These are phyloP conservation scores for Ailurus styani DNA, from an alignment of 2,113 vertebrate genomes.

Conservation along the genomic window DNA sequence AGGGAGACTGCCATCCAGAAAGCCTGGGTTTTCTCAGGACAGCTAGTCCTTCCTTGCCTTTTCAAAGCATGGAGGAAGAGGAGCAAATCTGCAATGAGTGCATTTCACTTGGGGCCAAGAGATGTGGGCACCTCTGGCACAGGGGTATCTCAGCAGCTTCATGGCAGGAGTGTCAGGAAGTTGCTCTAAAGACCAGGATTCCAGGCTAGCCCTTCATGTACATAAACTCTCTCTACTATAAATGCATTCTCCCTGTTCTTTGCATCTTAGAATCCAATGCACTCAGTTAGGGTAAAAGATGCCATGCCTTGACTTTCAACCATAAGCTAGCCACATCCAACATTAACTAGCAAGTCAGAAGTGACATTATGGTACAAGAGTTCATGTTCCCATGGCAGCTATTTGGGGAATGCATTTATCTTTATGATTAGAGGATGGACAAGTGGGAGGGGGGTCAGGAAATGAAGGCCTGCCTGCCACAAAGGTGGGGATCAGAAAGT, in stretches of 20 bases:
- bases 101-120: not conserved
- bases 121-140: too few relatives aligned
- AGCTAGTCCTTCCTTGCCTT: too few relatives aligned
- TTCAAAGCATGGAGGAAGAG: not conserved
- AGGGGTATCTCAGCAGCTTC: not conserved
- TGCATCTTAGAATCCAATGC: not conserved
- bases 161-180: not conserved
- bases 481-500: not conserved
- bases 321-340: not conserved
- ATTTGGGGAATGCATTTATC: not conserved
- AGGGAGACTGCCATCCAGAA: not conserved
- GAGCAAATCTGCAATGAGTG: rapidly evolving
- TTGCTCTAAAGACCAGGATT: not conserved
- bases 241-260: not conserved
- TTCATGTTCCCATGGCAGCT: not conserved
- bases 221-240: not conserved
- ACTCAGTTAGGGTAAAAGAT: not conserved
- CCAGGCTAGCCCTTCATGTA: not conserved
- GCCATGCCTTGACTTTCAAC: not conserved
- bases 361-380: too few relatives aligned
- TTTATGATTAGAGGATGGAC: not conserved
- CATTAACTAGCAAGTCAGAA: not conserved
- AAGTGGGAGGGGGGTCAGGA: too few relatives aligned
- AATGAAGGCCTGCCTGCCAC: not conserved
- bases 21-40: rapidly evolving